Percentiles rank a stretch among this genome's conserved stretches.
Conservation (phyloP, 1,140 invertebrate species). For the Ceratina calcarata region DNA sequence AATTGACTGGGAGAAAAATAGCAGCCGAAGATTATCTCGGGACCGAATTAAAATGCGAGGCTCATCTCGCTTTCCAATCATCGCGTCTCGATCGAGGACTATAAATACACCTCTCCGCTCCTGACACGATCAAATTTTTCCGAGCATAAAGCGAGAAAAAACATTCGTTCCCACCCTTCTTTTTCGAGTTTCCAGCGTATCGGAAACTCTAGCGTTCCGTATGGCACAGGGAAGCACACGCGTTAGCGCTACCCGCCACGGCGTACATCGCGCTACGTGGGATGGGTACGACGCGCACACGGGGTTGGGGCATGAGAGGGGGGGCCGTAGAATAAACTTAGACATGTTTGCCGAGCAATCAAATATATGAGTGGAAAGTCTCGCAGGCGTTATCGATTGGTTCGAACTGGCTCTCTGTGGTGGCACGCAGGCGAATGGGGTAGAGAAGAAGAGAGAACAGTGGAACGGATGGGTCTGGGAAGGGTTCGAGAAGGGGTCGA, state of each 20-base stretch:
- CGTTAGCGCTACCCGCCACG: slow-evolving; percentile 26
- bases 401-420: slow-evolving; percentile 37
- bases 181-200: slow-evolving; percentile 21
- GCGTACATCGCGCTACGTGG: too few relatives aligned
- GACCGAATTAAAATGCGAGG: background rate
- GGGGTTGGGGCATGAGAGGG: background rate
- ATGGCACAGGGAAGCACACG: background rate
- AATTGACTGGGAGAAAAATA: background rate
- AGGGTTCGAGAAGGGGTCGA: slow-evolving; percentile 28
- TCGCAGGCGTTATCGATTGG: slow-evolving; percentile 75
- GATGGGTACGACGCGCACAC: too few relatives aligned
- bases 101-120: background rate
- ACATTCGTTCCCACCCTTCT: background rate
- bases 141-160: background rate
- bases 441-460: slow-evolving; percentile 23
- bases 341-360: slow-evolving; percentile 80
- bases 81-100: background rate
- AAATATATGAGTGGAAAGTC: slow-evolving; percentile 80
- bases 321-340: slow-evolving; percentile 74
- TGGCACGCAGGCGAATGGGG: slow-evolving; percentile 15
- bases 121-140: slow-evolving; percentile 12
- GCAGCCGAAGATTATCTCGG: background rate
- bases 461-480: slow-evolving; percentile 10
- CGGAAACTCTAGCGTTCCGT: slow-evolving; percentile 17
- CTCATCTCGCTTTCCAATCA: background rate